These are phyloP conservation scores for Sylvietta virens DNA, from an alignment of 2,113 vertebrate genomes.

Conservation along the genomic window DNA sequence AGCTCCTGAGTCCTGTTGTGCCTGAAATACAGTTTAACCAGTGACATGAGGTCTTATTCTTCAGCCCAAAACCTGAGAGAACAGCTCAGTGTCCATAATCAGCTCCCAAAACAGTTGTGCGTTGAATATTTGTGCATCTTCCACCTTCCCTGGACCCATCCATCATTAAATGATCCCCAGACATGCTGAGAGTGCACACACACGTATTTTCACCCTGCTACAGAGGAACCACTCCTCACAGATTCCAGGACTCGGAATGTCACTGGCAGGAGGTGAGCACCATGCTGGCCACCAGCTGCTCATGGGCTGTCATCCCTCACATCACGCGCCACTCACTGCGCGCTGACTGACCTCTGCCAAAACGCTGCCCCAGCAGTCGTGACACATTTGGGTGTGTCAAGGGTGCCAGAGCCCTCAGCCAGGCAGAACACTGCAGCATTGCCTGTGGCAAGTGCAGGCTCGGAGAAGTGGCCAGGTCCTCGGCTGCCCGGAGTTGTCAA, in stretches of 20 bases:
- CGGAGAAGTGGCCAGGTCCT: background rate
- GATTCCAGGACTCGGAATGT: background rate
- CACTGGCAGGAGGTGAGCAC: background rate
- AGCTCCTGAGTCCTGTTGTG: background rate
- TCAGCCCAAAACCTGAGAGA: background rate
- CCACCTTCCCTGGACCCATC: background rate
- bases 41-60: background rate
- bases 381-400: background rate
- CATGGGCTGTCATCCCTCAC: background rate
- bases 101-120: background rate
- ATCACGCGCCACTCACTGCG: accelerated
- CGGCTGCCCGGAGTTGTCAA: background rate
- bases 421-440: background rate
- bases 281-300: background rate
- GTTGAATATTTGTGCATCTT: background rate
- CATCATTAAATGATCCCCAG: background rate
- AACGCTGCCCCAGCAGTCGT: background rate
- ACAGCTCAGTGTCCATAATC: background rate
- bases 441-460: background rate
- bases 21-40: background rate
- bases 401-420: background rate
- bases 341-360: background rate
- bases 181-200: background rate
- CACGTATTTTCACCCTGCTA: background rate
- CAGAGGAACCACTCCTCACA: background rate